Percentiles rank a stretch among this genome's conserved stretches.
Conservation (phyloP, 2,888 invertebrate species). For the Rhorus exstirpatorius region DNA sequence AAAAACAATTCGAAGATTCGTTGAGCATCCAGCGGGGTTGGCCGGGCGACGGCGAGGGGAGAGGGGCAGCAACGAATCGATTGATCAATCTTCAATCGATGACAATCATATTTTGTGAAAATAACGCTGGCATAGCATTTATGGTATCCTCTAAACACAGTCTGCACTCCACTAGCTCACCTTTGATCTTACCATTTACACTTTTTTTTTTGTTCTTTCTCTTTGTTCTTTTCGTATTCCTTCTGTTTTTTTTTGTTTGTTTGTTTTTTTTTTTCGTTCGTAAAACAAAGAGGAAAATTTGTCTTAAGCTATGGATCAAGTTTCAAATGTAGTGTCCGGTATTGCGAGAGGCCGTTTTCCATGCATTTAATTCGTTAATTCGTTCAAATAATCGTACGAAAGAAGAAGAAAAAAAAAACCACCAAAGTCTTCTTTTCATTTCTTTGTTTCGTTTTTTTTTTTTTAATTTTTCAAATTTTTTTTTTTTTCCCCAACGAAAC, state of each 20-base stretch:
- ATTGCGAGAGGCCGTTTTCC: constrained; percentile 53
- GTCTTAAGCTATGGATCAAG: constrained; percentile 78
- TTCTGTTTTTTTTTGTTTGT: constrained; percentile 67
- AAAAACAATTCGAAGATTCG: constrained; percentile 49
- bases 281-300: constrained; percentile 82
- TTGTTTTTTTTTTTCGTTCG: constrained; percentile 71
- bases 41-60: no score
- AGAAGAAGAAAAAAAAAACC: constrained; percentile 13
- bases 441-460: constrained; percentile 23
- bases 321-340: constrained; percentile 76
- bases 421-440: no score
- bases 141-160: constrained; percentile 86
- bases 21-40: constrained; percentile 49
- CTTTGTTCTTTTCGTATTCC: no score
- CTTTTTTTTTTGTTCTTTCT: constrained; percentile 72
- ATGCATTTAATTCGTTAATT: constrained; percentile 31
- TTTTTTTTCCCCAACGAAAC: constrained; percentile 71
- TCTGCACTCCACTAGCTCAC: constrained; percentile 86
- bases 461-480: constrained; percentile 5
- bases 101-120: constrained; percentile 74
- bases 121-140: constrained; percentile 84
- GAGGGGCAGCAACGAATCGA: constrained; percentile 55
- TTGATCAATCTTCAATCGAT: constrained; percentile 65
- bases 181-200: constrained; percentile 83
- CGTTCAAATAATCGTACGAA: constrained; percentile 6